Base-by-base conservation (phyloP, 1,140 invertebrate genomes). In the Coboldia fuscipes region DNA sequence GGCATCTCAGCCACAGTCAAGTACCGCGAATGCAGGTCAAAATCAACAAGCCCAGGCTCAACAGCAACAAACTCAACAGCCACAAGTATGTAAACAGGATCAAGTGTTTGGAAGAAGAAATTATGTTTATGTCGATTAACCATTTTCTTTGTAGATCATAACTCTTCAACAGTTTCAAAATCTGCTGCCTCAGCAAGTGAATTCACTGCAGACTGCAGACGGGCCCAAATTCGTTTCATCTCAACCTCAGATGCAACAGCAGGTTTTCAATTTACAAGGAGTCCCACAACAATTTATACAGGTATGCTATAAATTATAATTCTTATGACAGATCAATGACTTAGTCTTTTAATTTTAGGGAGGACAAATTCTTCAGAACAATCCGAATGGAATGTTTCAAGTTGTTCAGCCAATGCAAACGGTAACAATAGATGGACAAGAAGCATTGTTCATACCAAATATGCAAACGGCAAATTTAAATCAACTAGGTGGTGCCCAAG, bases 391-490 rank as follows among this genome's bases (percentile, higher is more conserved):
- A 22, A 54, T 55, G 50, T 54, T 54, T 21, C 46, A 48, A 35
- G 49, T 55, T 18, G 51, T 55, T n/a, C 51, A 54, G 28, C 52
- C 52, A 23, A 75, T 86, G 67, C 85, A 90, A 54, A 80, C 82
- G 1, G 77, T 93, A 7, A 88, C 81, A 15, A 78, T 92, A 5
- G 85, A 90, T 54, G 85, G 85, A 0, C 85, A 90, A 48, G 88
- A 92, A 48, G 83, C 84, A 0, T 64, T 92, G 16, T 82, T 90
- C 51, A 82, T 88, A 46, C 84, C 81, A 29, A 55, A 55, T 39
- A 39, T 54, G 4, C 36, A 35, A 24, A 33, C 50, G 0, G 24
- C 24, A 27, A n/a, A 21, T 15, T n/a, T n/a, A n/a, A n/a, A n/a
- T n/a, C 51, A 54, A 27, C 22, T 45, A 7, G 41, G 45, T 12